Evolutionary conservation across 2,113 vertebrate genomes (phyloP), one percentile per base, ranked within the genome.

Genomic region (Cromileptes altivelis): DNA sequence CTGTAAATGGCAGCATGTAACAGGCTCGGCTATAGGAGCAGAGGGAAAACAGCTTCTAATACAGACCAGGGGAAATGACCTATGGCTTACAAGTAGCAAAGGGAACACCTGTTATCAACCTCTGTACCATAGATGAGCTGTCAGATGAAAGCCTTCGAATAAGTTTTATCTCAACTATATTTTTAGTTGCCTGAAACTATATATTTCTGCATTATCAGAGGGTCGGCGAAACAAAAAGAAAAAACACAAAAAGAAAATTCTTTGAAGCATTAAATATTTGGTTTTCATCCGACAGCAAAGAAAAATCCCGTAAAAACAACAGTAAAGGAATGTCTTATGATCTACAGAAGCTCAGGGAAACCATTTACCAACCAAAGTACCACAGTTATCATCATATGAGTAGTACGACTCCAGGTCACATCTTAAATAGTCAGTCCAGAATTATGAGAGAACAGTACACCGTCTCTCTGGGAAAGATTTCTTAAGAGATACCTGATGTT

Each of bases 261-360:
- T 49, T 1, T 12, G 50, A 8, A 57, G 50, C 57, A 6, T 58
- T 6, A 55, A 79, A 49, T 47, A 33, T 84, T 82, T 81, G 27
- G 65, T 80, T 88, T 92, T 87, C 74, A 91, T 91, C 85, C 18
- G 49, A 89, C 85, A 86, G 79, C 71, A 62, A 55, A 58, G 15
- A 73, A 78, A 62, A 78, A 65, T 50, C 68, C 75, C 74, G 62
- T 40, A 55, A 80, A 73, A 75, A 88, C 58, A 79, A 64, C 47
- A 47, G 30, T 4, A 55, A 76, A 62, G 33, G 25, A 80, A 75
- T 33, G 14, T 52, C 11, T 55, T 74, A 4, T 55, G 23, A 65
- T 72, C 25, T 47, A 70, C 13, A 73, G 75, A 25, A 74, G 62
- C 27, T 37, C 50, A 74, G 47, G 23, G 23, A 6, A 87, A 85